Percentiles rank a stretch among this genome's conserved stretches.
Conservation (phyloP, 2,797 vertebrate genomes). For the Botia almorhae region DNA sequence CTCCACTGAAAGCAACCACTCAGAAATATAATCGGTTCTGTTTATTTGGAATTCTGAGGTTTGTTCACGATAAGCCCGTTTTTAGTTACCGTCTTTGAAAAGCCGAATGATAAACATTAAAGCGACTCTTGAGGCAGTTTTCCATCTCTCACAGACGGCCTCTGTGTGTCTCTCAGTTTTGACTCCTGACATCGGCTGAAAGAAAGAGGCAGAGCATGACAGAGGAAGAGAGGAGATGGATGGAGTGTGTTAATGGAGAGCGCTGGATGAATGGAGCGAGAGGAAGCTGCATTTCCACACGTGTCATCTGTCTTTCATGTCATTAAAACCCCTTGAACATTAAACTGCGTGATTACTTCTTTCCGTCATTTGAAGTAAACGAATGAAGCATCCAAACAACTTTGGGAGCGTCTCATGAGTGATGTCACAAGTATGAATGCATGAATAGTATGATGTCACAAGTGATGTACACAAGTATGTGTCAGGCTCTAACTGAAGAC, state of each 20-base stretch:
- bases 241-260: background rate
- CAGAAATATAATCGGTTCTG: conserved; percentile 64
- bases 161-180: conserved; percentile 45
- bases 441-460: too few relatives aligned
- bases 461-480: too few relatives aligned
- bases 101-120: conserved; percentile 66
- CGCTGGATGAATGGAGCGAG: conserved; percentile 11
- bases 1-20: conserved; percentile 41
- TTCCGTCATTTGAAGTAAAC: background rate
- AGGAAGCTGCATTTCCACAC: background rate
- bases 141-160: conserved; percentile 47
- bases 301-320: background rate
- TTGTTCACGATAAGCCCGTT: conserved; percentile 62
- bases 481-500: background rate
- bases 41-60: conserved; percentile 64
- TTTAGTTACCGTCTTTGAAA: conserved; percentile 65
- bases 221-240: conserved; percentile 18
- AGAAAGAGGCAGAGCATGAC: conserved; percentile 21
- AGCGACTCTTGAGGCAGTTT: conserved; percentile 65
- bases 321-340: background rate
- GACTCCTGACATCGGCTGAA: conserved; percentile 42
- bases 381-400: background rate
- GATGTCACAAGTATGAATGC: background rate
- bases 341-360: background rate
- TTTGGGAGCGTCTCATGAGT: background rate